A percentile compares a stretch with the other conserved stretches of the same genome.
Evolutionary conservation across 30 jellyfish, hydroid and myxozoan genomes (phyloP).

Genomic region (Pelagia noctiluca): DNA sequence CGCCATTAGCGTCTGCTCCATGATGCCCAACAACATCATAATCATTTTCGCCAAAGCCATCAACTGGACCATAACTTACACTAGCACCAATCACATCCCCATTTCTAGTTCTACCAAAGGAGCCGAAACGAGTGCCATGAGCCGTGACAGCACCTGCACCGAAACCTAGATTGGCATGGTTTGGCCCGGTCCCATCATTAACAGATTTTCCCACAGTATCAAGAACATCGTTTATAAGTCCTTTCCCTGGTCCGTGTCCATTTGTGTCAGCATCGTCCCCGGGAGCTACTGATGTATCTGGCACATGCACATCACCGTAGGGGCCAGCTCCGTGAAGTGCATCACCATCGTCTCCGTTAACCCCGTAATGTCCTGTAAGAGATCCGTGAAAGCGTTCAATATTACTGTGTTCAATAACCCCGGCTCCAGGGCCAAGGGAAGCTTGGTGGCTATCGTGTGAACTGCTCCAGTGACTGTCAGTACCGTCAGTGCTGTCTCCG

Average conservation of each 20-base stretch:
- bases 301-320: conserved; percentile 37
- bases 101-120: conserved; percentile 6
- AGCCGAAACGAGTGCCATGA: conserved; percentile 33
- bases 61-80: conserved; percentile 65
- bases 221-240: conserved; percentile 53
- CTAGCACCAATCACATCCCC: conserved; percentile 61
- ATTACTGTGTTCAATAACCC: neutral
- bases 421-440: conserved; percentile 9
- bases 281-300: conserved; percentile 34
- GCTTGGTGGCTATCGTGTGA: neutral
- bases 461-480: neutral
- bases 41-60: conserved; percentile 51
- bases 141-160: conserved; percentile 61
- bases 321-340: conserved; percentile 61
- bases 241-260: conserved; percentile 32
- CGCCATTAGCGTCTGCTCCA: conserved; percentile 8
- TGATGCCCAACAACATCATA: conserved; percentile 24
- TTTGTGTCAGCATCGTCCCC: conserved; percentile 7
- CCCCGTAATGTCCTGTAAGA: conserved; percentile 14
- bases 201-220: conserved; percentile 45
- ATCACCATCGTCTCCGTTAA: conserved; percentile 34
- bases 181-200: conserved; percentile 25
- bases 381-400: neutral
- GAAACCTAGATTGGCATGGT: conserved; percentile 49
- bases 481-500: conserved; percentile 3